These are phyloP conservation scores for Anableps anableps DNA, from an alignment of 2,797 vertebrate species.

Conservation along the genomic window DNA sequence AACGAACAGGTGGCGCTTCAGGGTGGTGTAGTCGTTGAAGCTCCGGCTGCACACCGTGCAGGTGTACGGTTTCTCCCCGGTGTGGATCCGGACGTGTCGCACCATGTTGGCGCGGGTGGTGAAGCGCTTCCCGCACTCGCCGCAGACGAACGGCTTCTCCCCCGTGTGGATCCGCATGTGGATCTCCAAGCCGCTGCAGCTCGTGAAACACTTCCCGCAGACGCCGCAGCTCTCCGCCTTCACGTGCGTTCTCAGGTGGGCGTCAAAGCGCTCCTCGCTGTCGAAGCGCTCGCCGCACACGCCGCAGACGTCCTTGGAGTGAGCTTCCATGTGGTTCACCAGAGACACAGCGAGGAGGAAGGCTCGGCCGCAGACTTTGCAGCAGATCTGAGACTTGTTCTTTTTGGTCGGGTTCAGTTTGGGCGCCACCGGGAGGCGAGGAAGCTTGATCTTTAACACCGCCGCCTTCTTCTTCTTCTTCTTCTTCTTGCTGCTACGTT, in stretches of 20 bases:
- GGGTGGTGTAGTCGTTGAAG: slow-evolving; percentile 64
- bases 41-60: slow-evolving; percentile 62
- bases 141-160: slow-evolving; percentile 67
- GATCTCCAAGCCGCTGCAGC: slow-evolving; percentile 54
- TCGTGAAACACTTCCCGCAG: slow-evolving; percentile 66
- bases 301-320: slow-evolving; percentile 52
- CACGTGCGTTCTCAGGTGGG: slow-evolving; percentile 53
- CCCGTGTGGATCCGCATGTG: slow-evolving; percentile 74
- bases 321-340: slow-evolving; percentile 60
- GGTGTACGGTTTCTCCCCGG: slow-evolving; percentile 37
- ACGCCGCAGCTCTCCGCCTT: slow-evolving; percentile 46
- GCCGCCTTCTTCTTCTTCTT: slow-evolving; percentile 12
- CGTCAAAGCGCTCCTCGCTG: slow-evolving; percentile 25
- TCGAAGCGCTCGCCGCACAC: slow-evolving; percentile 40
- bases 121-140: slow-evolving; percentile 66
- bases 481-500: neutral
- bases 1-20: slow-evolving; percentile 55
- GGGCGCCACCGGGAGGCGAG: neutral
- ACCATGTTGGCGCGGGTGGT: slow-evolving; percentile 69
- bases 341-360: slow-evolving; percentile 46
- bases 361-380: slow-evolving; percentile 54
- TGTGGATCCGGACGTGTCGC: slow-evolving; percentile 69
- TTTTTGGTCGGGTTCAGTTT: slow-evolving; percentile 26
- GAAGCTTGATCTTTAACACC: neutral
- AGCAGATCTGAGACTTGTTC: slow-evolving; percentile 32